Conservation (phyloP, 2,113 vertebrate genomes). For the Charina bottae region DNA sequence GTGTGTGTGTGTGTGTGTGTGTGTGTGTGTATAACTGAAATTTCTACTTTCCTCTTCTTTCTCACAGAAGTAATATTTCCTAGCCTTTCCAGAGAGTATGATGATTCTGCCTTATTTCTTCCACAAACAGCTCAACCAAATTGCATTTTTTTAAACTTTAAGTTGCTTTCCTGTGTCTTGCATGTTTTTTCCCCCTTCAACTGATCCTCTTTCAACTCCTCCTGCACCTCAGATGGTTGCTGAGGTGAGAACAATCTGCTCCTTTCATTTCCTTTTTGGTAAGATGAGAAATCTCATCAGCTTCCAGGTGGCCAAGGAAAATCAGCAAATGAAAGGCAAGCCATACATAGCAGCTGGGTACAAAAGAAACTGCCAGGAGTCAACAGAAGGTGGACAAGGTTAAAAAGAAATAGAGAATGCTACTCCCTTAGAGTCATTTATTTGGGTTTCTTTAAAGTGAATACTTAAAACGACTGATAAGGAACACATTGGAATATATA, state of each 20-base stretch:
- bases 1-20: too few species aligned
- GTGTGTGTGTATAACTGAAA: neutral
- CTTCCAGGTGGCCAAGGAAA: neutral
- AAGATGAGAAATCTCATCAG: conserved; percentile 16
- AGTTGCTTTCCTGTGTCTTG: conserved; percentile 24
- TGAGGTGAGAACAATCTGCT: neutral
- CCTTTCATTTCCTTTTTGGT: neutral
- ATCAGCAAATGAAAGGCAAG: neutral
- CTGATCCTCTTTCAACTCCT: neutral
- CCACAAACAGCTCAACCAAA: neutral
- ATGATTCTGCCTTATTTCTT: neutral
- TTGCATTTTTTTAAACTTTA: neutral
- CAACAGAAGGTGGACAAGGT: neutral
- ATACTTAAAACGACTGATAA: neutral
- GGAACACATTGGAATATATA: neutral
- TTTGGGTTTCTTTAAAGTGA: conserved; percentile 4
- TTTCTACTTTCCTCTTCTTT: neutral
- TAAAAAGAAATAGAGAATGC: neutral
- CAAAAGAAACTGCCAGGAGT: neutral
- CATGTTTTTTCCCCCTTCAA: neutral
- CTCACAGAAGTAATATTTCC: neutral
- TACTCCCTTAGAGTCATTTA: neutral
- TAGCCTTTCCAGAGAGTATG: neutral
- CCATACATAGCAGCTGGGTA: neutral
- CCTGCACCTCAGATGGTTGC: neutral